Evolutionary conservation across 2,113 vertebrate species (phyloP).

Genomic region (Acrocephalus kingi): DNA sequence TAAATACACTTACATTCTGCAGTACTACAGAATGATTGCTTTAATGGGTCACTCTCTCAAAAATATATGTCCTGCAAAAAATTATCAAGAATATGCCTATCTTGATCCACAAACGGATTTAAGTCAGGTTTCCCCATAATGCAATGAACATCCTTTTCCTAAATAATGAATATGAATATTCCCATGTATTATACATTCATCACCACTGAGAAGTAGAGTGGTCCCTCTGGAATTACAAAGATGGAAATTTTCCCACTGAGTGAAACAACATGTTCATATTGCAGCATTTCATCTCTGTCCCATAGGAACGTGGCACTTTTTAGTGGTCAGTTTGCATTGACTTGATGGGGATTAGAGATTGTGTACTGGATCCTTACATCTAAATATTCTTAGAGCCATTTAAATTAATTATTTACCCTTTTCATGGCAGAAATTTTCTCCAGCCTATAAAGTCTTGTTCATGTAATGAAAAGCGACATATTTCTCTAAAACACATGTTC

Average conservation of each 20-base stretch:
- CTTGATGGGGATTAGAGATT: background rate
- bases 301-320: background rate
- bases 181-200: conserved; percentile 7
- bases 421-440: background rate
- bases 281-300: background rate
- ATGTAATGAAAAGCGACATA: background rate
- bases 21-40: background rate
- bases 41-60: background rate
- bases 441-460: background rate
- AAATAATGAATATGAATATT: conserved; percentile 31
- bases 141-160: background rate
- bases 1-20: background rate
- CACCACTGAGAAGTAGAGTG: background rate
- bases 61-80: background rate
- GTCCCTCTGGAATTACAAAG: background rate
- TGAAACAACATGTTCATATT: background rate
- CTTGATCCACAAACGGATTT: background rate
- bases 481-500: background rate
- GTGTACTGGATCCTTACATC: background rate
- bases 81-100: background rate
- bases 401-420: background rate
- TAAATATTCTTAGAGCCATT: background rate
- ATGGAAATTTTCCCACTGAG: background rate
- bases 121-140: background rate
- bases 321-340: background rate